Percentiles rank a stretch among this genome's conserved stretches.
These are phyloP conservation scores for Diglossa cyanea DNA, from an alignment of 2,797 vertebrate genomes.

Conservation along the genomic window DNA sequence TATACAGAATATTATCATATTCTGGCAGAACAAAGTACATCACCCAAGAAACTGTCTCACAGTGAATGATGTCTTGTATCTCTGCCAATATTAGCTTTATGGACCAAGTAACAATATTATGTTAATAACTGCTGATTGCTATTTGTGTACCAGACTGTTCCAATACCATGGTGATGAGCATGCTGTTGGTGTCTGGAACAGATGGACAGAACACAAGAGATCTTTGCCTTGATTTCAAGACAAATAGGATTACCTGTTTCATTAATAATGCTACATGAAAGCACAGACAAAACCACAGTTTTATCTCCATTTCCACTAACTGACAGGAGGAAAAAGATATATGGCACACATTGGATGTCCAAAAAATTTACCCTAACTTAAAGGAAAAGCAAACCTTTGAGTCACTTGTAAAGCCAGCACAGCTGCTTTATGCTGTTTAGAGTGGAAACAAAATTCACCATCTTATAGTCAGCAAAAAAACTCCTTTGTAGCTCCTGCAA, in stretches of 20 bases:
- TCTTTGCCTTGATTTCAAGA: conserved; percentile 43
- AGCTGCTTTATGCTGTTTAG: neutral
- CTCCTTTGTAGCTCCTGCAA: neutral
- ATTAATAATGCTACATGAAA: conserved; percentile 68
- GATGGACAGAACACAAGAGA: conserved; percentile 40
- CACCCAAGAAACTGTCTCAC: neutral
- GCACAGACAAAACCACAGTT: conserved; percentile 65
- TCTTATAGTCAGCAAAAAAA: neutral
- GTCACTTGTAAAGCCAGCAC: neutral
- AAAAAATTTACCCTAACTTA: neutral
- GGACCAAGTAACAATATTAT: conserved; percentile 38
- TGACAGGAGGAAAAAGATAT: neutral
- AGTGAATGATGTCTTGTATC: neutral
- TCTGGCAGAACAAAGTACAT: neutral
- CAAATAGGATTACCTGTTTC: conserved; percentile 68
- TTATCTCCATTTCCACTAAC: conserved; percentile 60
- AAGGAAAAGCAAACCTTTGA: neutral
- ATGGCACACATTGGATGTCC: neutral
- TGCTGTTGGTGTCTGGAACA: conserved; percentile 40
- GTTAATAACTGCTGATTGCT: conserved; percentile 31
- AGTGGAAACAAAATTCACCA: neutral
- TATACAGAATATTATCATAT: neutral
- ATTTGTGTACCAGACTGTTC: conserved; percentile 32
- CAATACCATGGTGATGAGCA: conserved; percentile 47
- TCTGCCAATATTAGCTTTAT: conserved; percentile 41